Conservation (phyloP, 2,797 vertebrate genomes). For the Sebastes vulpes region DNA sequence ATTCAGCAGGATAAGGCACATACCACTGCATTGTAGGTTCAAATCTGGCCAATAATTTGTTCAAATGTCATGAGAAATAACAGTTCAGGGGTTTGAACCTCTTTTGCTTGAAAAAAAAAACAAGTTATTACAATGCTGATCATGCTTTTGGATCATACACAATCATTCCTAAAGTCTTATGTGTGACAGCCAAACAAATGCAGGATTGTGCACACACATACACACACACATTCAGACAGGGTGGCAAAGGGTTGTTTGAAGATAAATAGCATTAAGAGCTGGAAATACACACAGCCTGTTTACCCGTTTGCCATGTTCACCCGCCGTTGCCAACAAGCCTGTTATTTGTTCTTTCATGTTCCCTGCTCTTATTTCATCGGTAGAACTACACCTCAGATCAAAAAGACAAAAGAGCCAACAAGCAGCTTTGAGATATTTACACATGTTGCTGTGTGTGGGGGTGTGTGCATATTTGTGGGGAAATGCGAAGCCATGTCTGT, state of each 20-base stretch:
- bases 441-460: not conserved
- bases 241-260: slow-evolving; percentile 36
- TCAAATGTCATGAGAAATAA: not conserved
- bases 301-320: slow-evolving; percentile 61
- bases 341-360: slow-evolving; percentile 67
- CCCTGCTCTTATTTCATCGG: slow-evolving; percentile 63
- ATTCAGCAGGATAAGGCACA: not conserved
- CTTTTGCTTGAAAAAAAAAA: not conserved
- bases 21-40: not conserved
- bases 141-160: slow-evolving; percentile 2
- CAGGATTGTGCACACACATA: not conserved
- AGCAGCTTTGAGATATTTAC: slow-evolving; percentile 33
- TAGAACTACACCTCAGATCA: slow-evolving; percentile 61
- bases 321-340: slow-evolving; percentile 55
- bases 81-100: not conserved
- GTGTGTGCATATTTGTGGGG: not conserved
- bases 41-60: not conserved
- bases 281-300: slow-evolving; percentile 47
- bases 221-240: not conserved
- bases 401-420: slow-evolving; percentile 56
- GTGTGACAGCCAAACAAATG: not conserved
- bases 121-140: not conserved
- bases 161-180: not conserved
- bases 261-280: slow-evolving; percentile 53
- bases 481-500: not conserved